Percentiles rank a stretch among this genome's conserved stretches.
These are phyloP conservation scores for Panzeria rudis DNA, from an alignment of 2,888 invertebrate species.

Conservation along the genomic window DNA sequence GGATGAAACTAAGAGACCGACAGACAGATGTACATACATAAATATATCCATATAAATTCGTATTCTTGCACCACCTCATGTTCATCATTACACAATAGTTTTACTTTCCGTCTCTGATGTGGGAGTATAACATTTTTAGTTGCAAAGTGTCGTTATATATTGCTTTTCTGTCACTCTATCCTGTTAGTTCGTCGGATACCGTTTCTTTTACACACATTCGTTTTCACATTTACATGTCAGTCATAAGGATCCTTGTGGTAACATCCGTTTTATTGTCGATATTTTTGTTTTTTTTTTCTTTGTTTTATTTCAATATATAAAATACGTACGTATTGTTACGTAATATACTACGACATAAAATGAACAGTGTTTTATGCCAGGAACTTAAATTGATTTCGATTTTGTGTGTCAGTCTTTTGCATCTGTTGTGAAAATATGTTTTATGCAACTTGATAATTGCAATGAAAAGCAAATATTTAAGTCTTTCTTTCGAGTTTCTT, in stretches of 20 bases:
- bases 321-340: not conserved
- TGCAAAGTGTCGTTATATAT: conserved; percentile 33
- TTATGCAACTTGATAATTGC: conserved; percentile 1
- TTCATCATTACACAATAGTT: conserved; percentile 45
- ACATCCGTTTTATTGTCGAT: conserved; percentile 64
- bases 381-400: conserved; percentile 30
- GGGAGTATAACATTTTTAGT: conserved; percentile 24
- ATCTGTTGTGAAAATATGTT: not conserved
- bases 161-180: conserved; percentile 60
- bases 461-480: not conserved
- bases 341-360: not conserved
- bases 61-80: conserved; percentile 11
- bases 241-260: conserved; percentile 51
- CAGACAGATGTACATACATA: not conserved
- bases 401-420: not conserved
- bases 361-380: conserved; percentile 28
- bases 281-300: conserved; percentile 10
- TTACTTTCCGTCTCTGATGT: not conserved
- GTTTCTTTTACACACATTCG: conserved; percentile 13
- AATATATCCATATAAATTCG: not conserved
- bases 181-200: conserved; percentile 37
- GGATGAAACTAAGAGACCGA: not conserved
- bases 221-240: conserved; percentile 26
- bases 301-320: not conserved
- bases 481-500: too few relatives aligned